Evolutionary conservation across 2,113 vertebrate species (phyloP), one percentile per base, ranked within the genome.

Genomic region (Silurus meridionalis): DNA sequence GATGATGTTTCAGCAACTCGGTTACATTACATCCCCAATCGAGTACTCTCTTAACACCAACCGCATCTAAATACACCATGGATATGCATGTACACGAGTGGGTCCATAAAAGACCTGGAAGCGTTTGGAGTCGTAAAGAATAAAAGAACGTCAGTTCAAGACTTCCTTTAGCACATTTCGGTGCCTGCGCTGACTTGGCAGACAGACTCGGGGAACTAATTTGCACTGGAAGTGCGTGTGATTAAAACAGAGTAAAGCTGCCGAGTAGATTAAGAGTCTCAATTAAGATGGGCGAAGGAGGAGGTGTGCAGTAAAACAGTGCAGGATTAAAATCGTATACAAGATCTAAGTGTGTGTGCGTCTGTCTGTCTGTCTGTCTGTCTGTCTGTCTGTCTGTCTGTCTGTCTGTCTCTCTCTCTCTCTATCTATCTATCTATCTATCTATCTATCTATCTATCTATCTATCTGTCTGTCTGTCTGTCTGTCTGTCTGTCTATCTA

Each of bases 71-170:
- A 89, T 63, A 74, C 48, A 23, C 19, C 8, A 17, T 60, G 50
- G 25, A 25, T 69, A 15, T 23, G 23, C 71, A 50, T 10, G 55
- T 61, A 11, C 78, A 61, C 75, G 10, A 28, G 57, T 57, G 46
- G 4, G 28, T 74, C 84, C 66, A 86, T 86, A 89, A 86, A 86
- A 84, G 37, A 10, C 6, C 66, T 67, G 75, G 28, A 21, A 86
- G 67, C 21, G 15, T n/a, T 64, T 80, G 63, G 13, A 50, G 80
- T 80, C 46, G 52, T 85, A 61, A 88, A 72, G 74, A 61, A 17
- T 28, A 82, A 61, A 88, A 72, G 74, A 61, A 17, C 0, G 17
- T 55, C 28, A 23, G 84, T 53, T 79, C 67, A 37, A 79, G 74
- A 57, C 75, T 85, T 85, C 25, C 83, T 64, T 37, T 37, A 4